Percentiles rank a stretch among this genome's conserved stretches.
Conservation (phyloP, 1,140 invertebrate species). For the Drosophila trapezifrons region DNA sequence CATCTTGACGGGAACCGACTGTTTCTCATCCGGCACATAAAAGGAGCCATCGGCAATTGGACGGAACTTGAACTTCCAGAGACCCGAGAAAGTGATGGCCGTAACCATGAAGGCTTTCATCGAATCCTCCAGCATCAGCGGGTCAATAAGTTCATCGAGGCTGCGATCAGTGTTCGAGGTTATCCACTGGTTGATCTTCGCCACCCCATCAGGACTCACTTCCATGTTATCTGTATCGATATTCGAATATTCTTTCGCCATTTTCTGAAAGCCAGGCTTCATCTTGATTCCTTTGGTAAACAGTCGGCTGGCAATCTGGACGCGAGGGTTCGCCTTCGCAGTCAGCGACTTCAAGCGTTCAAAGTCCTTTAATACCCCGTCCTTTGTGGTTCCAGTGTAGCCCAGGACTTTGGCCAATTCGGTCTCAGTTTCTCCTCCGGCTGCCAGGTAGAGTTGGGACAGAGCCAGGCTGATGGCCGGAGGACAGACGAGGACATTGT, state of each 20-base stretch:
- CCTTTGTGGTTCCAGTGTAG: neutral
- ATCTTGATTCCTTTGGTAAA: neutral
- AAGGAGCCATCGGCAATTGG: neutral
- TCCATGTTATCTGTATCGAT: neutral
- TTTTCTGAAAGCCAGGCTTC: neutral
- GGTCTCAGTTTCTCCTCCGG: neutral
- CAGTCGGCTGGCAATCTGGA: neutral
- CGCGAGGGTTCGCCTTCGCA: neutral
- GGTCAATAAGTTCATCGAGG: neutral
- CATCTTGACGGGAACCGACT: neutral
- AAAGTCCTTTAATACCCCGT: neutral
- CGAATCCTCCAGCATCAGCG: neutral
- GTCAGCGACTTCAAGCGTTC: neutral
- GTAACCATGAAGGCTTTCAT: neutral
- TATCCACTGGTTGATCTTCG: neutral
- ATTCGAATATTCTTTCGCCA: neutral
- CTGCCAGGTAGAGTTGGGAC: conserved; percentile 17
- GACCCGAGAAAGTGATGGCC: neutral
- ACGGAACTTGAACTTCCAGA: neutral
- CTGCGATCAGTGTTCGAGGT: neutral
- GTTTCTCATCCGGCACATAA: neutral
- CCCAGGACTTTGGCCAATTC: neutral
- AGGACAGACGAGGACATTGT: neutral
- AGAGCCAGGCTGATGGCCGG: neutral
- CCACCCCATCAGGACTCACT: neutral